Percentiles rank a stretch among this genome's conserved stretches.
Evolutionary conservation across 2,113 vertebrate species (phyloP).

Genomic region (Limnothrissa miodon): DNA sequence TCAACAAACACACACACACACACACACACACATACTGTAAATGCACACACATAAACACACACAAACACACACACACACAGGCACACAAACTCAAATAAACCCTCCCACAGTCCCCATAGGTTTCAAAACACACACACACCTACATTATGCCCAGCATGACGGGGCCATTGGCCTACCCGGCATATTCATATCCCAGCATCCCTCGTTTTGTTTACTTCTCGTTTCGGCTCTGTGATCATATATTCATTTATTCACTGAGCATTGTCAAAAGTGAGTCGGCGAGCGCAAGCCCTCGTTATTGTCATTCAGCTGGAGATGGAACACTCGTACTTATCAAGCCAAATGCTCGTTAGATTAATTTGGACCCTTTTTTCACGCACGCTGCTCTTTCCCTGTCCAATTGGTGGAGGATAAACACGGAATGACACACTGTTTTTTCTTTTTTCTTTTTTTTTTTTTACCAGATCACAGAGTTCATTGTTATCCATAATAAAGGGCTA

Average conservation of each 20-base stretch:
- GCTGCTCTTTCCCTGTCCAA: conserved; percentile 51
- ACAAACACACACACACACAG: not conserved
- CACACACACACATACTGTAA: no score
- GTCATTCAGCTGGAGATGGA: conserved; percentile 63
- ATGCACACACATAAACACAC: no score
- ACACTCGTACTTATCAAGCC: conserved; percentile 60
- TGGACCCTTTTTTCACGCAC: conserved; percentile 53
- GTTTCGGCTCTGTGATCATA: conserved; percentile 62
- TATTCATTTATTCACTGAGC: conserved; percentile 60
- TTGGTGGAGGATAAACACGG: conserved; percentile 59
- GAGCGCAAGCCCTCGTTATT: conserved; percentile 59
- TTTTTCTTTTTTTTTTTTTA: no score
- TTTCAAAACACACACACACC: conserved; percentile 21
- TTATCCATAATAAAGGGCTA: conserved; percentile 45
- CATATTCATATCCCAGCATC: conserved; percentile 43
- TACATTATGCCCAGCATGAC: conserved; percentile 36
- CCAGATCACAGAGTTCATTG: conserved; percentile 56
- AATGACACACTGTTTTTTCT: conserved; percentile 62
- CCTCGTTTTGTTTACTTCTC: conserved; percentile 58
- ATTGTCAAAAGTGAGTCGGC: conserved; percentile 52
- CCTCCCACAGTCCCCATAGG: not conserved
- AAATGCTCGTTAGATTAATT: conserved; percentile 73
- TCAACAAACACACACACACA: not conserved
- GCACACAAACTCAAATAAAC: not conserved
- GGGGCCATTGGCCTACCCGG: not conserved